These are phyloP conservation scores for Melinaea marsaeus DNA, from an alignment of 2,888 invertebrate species.

Conservation along the genomic window DNA sequence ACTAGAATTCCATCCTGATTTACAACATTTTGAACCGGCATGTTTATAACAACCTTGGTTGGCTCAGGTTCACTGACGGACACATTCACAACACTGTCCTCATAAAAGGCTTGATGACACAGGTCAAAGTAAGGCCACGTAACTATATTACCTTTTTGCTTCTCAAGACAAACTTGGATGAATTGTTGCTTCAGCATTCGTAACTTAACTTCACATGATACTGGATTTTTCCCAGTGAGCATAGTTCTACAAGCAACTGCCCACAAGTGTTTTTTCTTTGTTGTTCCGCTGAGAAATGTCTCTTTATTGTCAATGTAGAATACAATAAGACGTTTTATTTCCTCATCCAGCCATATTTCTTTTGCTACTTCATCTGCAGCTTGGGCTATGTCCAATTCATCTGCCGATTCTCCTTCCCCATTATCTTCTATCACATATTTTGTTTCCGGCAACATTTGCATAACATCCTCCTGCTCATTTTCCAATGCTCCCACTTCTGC, in stretches of 20 bases:
- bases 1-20: constrained; percentile 41
- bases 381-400: constrained; percentile 30
- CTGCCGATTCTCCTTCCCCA: constrained; percentile 38
- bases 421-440: constrained; percentile 37
- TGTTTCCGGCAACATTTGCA: constrained; percentile 33
- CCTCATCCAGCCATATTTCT: constrained; percentile 56
- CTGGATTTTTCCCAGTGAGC: constrained; percentile 51
- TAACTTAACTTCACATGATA: constrained; percentile 54
- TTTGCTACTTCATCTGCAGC: constrained; percentile 31
- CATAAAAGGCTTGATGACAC: constrained; percentile 61
- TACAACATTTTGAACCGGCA: constrained; percentile 22
- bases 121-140: constrained; percentile 55
- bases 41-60: constrained; percentile 17
- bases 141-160: constrained; percentile 42
- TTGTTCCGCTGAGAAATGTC: constrained; percentile 50
- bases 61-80: constrained; percentile 28
- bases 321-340: constrained; percentile 53
- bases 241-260: constrained; percentile 65
- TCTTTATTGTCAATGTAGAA: constrained; percentile 67
- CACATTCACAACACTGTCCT: constrained; percentile 40
- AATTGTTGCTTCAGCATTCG: constrained; percentile 51
- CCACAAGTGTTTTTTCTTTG: constrained; percentile 61
- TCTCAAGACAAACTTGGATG: constrained; percentile 41
- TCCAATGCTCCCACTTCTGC: constrained; percentile 31
- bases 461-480: constrained; percentile 27